Evolutionary conservation across 92 coral and sea anemone genomes (phyloP).

Genomic region (Pocillopora grandis): DNA sequence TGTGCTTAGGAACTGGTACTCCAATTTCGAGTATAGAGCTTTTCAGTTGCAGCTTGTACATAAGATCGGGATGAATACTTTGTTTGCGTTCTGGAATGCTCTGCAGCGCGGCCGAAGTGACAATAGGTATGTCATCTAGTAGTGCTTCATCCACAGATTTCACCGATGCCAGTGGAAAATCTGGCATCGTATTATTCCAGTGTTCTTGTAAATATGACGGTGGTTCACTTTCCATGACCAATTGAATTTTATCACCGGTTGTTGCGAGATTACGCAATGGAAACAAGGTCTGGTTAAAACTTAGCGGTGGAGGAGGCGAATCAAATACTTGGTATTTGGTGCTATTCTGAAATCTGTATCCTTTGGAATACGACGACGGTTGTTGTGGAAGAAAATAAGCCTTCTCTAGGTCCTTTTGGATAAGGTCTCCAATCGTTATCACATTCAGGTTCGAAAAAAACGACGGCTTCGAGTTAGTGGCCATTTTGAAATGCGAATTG

Average conservation of each 20-base stretch:
- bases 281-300: conserved; percentile 5
- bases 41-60: conserved; percentile 31
- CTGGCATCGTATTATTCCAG: conserved; percentile 35
- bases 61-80: conserved; percentile 9
- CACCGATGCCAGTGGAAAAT: conserved; percentile 15
- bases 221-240: conserved; percentile 22
- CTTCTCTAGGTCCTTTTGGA: conserved; percentile 10
- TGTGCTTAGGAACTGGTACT: conserved; percentile 22
- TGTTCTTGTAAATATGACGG: conserved; percentile 8
- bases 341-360: conserved; percentile 20
- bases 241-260: conserved; percentile 21
- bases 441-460: conserved; percentile 10
- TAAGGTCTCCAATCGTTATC: conserved; percentile 10
- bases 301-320: conserved; percentile 17
- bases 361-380: conserved; percentile 35
- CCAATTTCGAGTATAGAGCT: conserved; percentile 35
- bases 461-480: background rate
- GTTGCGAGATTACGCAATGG: conserved; percentile 35
- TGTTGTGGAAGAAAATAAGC: conserved; percentile 31
- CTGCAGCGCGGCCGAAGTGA: conserved; percentile 14
- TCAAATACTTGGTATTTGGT: conserved; percentile 22
- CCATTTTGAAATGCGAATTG: too few relatives aligned
- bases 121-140: conserved; percentile 17
- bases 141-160: conserved; percentile 37
- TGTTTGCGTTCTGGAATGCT: conserved; percentile 27